Evolutionary conservation across 2,797 vertebrate genomes (phyloP), one percentile per base, ranked within the genome.

Genomic region (Loris lydekkerianus): DNA sequence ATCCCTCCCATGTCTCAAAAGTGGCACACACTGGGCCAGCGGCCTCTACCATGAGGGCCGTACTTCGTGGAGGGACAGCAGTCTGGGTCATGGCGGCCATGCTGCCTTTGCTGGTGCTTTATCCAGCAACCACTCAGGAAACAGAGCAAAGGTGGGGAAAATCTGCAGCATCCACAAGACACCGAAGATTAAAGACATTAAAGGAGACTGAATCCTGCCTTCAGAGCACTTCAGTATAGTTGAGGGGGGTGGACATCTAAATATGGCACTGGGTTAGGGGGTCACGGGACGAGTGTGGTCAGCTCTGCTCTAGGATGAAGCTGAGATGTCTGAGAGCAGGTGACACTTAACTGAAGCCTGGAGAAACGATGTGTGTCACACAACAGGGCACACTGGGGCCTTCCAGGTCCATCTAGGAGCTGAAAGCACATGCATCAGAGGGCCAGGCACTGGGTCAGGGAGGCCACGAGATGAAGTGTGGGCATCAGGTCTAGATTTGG

Each of bases 1-100:
- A 9, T 5, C 2, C 13, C 49, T 43, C 0, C 84, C 31, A 1
- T 3, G 9, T 5, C n/a, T 6, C n/a, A 2, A 3, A 18, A 25
- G 34, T 20, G 8, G 43, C 60, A 4, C 2, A 1, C 2, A 4
- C 81, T 10, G 0, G 20, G 29, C 60, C 20, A 13, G 37, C 85
- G 20, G 2, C 29, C 4, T 46, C 67, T 20, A 0, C 89, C 5
- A 0, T 1, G 4, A 29, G 60, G 70, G 31, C 29, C 9, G 5
- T 63, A 56, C 60, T 27, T 1, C 10, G 20, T 15, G 40, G 20
- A 60, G 17, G 56, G 58, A 17, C 7, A 10, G 4, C 10, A 15
- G 18, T 61, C 40, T 53, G 4, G 72, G 5, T 43, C 1, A 2
- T 25, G 25, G 7, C 21, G 20, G 5, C 31, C 34, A 6, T 63